Evolutionary conservation across 2,888 invertebrate species (phyloP).

Genomic region (Brachynemurus nebulosus): DNA sequence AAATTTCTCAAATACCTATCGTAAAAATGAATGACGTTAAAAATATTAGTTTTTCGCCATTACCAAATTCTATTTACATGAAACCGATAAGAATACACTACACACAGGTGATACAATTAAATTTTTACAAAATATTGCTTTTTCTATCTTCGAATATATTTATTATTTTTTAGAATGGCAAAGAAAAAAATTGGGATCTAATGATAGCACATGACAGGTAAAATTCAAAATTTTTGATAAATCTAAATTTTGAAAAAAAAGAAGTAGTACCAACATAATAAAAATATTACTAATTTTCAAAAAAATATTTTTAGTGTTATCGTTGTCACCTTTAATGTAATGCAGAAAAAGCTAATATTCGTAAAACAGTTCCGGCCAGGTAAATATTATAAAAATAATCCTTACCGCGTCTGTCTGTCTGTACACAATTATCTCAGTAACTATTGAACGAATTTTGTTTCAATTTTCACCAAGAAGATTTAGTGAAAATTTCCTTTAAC

Average conservation of each 20-base stretch:
- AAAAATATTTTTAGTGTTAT: conserved; percentile 48
- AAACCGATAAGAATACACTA: conserved; percentile 61
- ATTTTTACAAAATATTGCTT: not conserved
- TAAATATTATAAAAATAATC: conserved; percentile 26
- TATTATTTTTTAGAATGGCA: conserved; percentile 47
- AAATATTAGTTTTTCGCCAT: conserved; percentile 29
- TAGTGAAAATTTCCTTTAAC: not conserved
- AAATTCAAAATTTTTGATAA: too few species aligned
- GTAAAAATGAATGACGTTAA: conserved; percentile 29
- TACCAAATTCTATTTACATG: conserved; percentile 42
- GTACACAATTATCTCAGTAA: too few species aligned
- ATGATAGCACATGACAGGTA: conserved; percentile 56
- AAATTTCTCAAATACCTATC: too few species aligned
- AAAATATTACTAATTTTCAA: too few species aligned
- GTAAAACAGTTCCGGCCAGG: conserved; percentile 90
- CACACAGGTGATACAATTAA: conserved; percentile 35
- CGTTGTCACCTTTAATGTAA: conserved; percentile 67
- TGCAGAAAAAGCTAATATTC: conserved; percentile 61
- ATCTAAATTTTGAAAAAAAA: too few species aligned
- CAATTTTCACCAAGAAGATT: too few species aligned
- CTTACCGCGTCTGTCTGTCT: not conserved
- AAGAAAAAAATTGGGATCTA: conserved; percentile 67
- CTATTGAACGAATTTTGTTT: too few species aligned
- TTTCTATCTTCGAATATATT: too few species aligned
- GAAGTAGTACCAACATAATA: too few species aligned